Percentiles rank a stretch among this genome's conserved stretches.
Evolutionary conservation across 2,797 vertebrate genomes (phyloP).

Genomic region (Sebastes vulpes): DNA sequence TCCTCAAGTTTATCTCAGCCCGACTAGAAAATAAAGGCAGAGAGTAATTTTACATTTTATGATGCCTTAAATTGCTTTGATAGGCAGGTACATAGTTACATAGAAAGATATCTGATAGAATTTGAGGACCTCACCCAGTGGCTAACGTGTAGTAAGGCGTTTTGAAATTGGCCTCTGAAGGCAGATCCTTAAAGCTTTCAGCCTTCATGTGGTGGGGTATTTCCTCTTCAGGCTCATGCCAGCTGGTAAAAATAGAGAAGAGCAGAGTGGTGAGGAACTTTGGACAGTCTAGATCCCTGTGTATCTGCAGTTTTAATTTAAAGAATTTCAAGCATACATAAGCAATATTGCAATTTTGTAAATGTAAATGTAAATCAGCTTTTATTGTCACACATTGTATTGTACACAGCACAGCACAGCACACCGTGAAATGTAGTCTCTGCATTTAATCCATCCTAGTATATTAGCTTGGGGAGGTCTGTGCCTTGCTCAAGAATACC

Average conservation of each 20-base stretch:
- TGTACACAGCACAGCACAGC: no score
- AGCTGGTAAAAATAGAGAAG: slow-evolving; percentile 31
- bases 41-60: no score
- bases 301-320: background rate
- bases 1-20: fast-evolving
- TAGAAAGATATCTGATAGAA: background rate
- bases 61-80: fast-evolving
- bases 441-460: no score
- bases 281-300: background rate
- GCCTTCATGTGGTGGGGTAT: slow-evolving; percentile 44
- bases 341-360: background rate
- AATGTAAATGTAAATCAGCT: no score
- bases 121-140: slow-evolving; percentile 31
- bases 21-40: no score
- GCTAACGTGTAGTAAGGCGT: no score
- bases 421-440: no score
- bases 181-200: fast-evolving
- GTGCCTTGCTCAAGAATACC: no score
- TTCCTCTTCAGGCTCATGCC: slow-evolving; percentile 24
- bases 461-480: no score
- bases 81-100: background rate
- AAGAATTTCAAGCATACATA: background rate
- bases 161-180: no score
- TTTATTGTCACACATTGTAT: no score
- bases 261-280: background rate